Evolutionary conservation across 2,797 vertebrate genomes (phyloP).

Genomic region (Bradypodion pumilum): DNA sequence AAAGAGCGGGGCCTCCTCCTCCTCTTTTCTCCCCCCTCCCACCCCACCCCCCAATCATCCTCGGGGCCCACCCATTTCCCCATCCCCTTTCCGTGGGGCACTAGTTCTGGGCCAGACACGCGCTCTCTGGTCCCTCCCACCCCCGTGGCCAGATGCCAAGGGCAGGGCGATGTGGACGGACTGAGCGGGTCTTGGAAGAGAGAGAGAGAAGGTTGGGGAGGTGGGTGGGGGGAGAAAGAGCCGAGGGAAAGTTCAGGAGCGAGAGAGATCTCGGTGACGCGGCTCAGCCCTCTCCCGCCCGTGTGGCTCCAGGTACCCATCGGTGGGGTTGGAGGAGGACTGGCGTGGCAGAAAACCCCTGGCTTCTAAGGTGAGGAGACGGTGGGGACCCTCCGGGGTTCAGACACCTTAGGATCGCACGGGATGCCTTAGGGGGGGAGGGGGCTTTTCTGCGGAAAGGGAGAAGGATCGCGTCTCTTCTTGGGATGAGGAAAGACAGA

Average conservation of each 20-base stretch:
- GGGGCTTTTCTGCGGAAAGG: neutral
- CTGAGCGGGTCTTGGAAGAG: neutral
- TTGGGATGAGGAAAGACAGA: neutral
- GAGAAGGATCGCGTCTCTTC: neutral
- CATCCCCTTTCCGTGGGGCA: neutral
- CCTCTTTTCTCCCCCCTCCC: neutral
- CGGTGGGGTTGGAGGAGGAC: too few relatives aligned
- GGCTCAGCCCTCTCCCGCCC: neutral
- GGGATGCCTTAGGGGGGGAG: too few relatives aligned
- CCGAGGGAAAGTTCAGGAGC: neutral
- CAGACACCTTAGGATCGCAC: too few relatives aligned
- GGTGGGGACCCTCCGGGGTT: too few relatives aligned
- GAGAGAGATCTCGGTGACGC: neutral
- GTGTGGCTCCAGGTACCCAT: neutral
- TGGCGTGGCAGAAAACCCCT: neutral
- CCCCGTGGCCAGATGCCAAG: conserved; percentile 36
- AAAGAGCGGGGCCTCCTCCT: neutral
- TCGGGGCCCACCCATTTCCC: neutral
- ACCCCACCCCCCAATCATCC: too few relatives aligned
- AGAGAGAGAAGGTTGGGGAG: neutral
- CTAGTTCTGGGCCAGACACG: conserved; percentile 25
- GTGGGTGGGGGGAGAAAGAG: neutral
- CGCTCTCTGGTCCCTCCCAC: conserved; percentile 30
- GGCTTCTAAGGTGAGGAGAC: neutral
- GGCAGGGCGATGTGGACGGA: conserved; percentile 33